Evolutionary conservation across 2,888 invertebrate species (phyloP).

Genomic region (Limnephilus lunatus): DNA sequence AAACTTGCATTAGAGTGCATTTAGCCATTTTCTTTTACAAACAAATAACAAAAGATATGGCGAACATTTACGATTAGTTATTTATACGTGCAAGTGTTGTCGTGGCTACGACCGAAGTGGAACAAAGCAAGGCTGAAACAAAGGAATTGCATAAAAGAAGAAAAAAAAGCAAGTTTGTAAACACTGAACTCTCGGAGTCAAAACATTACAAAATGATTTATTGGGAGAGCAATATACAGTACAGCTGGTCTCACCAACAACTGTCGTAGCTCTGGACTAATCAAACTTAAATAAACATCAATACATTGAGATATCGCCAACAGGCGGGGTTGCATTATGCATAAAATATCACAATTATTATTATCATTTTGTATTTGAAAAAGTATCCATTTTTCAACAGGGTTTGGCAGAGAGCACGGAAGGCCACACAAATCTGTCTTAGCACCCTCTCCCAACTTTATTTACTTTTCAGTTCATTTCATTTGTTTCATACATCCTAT

Average conservation of each 20-base stretch:
- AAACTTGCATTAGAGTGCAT: neutral
- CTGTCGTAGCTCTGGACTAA: neutral
- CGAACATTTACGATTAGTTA: conserved; percentile 6
- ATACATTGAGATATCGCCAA: no score
- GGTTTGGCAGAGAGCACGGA: no score
- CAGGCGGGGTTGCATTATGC: no score
- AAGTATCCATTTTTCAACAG: no score
- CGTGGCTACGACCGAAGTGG: conserved; percentile 19
- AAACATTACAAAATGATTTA: conserved; percentile 39
- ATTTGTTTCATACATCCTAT: no score
- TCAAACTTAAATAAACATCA: neutral
- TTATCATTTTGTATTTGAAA: no score
- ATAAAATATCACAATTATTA: no score
- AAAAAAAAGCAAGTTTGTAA: conserved; percentile 24
- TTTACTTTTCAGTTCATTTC: no score
- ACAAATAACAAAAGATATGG: neutral
- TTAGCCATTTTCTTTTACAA: conserved; percentile 2
- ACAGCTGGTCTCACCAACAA: conserved; percentile 20
- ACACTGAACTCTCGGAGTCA: conserved; percentile 12
- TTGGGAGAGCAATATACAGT: neutral
- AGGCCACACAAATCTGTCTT: no score
- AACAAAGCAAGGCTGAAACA: conserved; percentile 47
- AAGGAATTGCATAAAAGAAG: conserved; percentile 38
- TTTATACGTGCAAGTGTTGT: conserved; percentile 33
- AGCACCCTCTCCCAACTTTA: no score